Conservation (phyloP, 2,888 invertebrate species). For the Colletes collaris region DNA sequence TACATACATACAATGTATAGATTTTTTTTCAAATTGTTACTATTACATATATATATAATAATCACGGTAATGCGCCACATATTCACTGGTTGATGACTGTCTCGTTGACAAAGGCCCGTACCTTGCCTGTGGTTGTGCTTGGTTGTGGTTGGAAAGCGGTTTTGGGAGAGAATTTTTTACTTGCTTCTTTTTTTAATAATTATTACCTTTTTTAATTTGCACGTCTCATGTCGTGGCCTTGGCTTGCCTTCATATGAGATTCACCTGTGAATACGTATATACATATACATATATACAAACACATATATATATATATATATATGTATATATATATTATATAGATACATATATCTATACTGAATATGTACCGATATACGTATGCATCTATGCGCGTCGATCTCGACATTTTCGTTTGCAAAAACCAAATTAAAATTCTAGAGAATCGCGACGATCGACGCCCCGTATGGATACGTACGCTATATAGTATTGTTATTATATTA, state of each 20-base stretch:
- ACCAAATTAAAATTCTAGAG: too few species aligned
- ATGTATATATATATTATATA: slow-evolving; percentile 60
- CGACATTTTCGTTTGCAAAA: too few species aligned
- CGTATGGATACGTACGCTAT: slow-evolving; percentile 50
- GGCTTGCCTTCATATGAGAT: slow-evolving; percentile 83
- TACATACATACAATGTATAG: slow-evolving; percentile 37
- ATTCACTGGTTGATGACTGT: slow-evolving; percentile 81
- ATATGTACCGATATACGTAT: slow-evolving; percentile 64
- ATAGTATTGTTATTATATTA: slow-evolving; percentile 66
- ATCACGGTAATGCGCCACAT: slow-evolving; percentile 82
- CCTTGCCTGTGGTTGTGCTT: slow-evolving; percentile 83
- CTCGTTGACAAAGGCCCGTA: slow-evolving; percentile 81
- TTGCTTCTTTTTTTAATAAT: slow-evolving; percentile 80
- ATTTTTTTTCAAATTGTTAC: slow-evolving; percentile 72
- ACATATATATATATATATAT: too few species aligned
- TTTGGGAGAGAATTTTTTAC: slow-evolving; percentile 82
- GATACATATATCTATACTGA: slow-evolving; percentile 66
- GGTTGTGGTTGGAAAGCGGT: slow-evolving; percentile 83
- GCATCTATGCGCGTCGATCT: slow-evolving; percentile 42
- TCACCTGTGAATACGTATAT: slow-evolving; percentile 79
- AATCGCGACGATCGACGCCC: not conserved
- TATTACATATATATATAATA: slow-evolving; percentile 76
- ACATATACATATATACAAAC: slow-evolving; percentile 12
- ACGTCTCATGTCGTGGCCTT: slow-evolving; percentile 83
- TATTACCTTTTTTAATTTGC: slow-evolving; percentile 82